Evolutionary conservation across 2,888 invertebrate species (phyloP).

Genomic region (Drosophila atripex): DNA sequence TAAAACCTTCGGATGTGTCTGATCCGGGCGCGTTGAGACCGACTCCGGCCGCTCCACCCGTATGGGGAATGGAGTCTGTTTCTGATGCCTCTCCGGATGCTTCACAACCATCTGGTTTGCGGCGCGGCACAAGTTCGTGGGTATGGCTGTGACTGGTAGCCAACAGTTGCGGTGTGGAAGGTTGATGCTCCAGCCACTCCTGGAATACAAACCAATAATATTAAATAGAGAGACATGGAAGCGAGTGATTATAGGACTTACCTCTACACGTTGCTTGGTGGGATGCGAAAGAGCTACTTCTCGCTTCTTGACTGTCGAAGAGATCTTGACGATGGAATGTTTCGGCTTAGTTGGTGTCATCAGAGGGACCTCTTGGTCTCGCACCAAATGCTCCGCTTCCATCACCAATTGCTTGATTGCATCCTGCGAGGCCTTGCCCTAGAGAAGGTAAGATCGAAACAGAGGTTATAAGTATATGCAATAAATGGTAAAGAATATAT

Average conservation of each 20-base stretch:
- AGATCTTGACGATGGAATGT: constrained; percentile 82
- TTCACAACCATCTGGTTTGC: constrained; percentile 87
- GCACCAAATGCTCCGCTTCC: constrained; percentile 92
- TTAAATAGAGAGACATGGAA: not conserved
- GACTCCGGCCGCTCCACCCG: constrained; percentile 78
- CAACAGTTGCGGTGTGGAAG: constrained; percentile 67
- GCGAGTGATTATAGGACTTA: constrained; percentile 42
- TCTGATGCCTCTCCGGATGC: constrained; percentile 94
- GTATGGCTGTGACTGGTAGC: constrained; percentile 49
- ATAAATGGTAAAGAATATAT: too few relatives aligned
- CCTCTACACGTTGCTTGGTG: constrained; percentile 83
- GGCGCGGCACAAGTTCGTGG: constrained; percentile 39
- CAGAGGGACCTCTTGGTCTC: constrained; percentile 83
- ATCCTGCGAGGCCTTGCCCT: constrained; percentile 85
- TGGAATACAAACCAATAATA: constrained; percentile 29
- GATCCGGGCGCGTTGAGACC: constrained; percentile 84
- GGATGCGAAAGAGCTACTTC: constrained; percentile 82
- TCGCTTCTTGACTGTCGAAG: constrained; percentile 83
- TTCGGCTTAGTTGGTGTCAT: constrained; percentile 83
- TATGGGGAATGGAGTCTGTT: constrained; percentile 85
- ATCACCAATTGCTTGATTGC: constrained; percentile 91
- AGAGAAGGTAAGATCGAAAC: constrained; percentile 12
- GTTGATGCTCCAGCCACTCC: constrained; percentile 84
- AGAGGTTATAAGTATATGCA: not conserved
- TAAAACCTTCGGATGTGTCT: constrained; percentile 90